Percentiles rank a stretch among this genome's conserved stretches.
Evolutionary conservation across 2,888 invertebrate species (phyloP).

Genomic region (Rotaria macrura): DNA sequence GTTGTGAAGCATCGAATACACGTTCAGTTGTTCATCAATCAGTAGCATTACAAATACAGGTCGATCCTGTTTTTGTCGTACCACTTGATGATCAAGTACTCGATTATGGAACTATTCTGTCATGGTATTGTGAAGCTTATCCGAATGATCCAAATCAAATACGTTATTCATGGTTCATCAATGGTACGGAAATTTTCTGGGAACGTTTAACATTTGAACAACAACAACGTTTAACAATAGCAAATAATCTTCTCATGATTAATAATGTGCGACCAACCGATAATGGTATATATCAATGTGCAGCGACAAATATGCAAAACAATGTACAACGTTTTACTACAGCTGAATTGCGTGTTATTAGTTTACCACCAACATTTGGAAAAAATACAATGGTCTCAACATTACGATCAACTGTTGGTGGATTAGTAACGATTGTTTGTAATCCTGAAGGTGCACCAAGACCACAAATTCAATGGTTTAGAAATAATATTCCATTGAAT

Average conservation of each 20-base stretch:
- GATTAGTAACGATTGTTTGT: constrained; percentile 30
- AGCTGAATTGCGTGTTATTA: constrained; percentile 30
- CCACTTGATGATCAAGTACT: constrained; percentile 32
- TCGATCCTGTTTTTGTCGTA: constrained; percentile 31
- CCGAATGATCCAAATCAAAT: constrained; percentile 26
- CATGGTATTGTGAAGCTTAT: constrained; percentile 34
- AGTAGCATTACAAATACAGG: constrained; percentile 24
- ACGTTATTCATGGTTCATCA: constrained; percentile 30
- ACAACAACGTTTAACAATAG: constrained; percentile 17
- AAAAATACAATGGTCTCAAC: constrained; percentile 30
- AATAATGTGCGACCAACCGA: constrained; percentile 23
- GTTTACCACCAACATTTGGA: constrained; percentile 32
- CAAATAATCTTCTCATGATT: constrained; percentile 23
- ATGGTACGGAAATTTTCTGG: constrained; percentile 31
- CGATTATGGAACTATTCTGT: constrained; percentile 23
- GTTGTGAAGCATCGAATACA: constrained; percentile 29
- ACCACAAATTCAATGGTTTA: constrained; percentile 31
- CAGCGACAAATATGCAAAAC: constrained; percentile 28
- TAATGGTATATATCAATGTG: constrained; percentile 34
- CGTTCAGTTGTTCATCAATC: constrained; percentile 19
- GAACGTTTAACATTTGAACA: background rate
- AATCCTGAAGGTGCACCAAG: constrained; percentile 33
- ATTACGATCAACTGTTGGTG: constrained; percentile 27
- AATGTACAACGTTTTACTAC: constrained; percentile 29
- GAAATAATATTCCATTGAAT: constrained; percentile 24